Percentiles rank a stretch among this genome's conserved stretches.
Evolutionary conservation across 2,888 invertebrate genomes (phyloP).

Genomic region (Thera britannica): DNA sequence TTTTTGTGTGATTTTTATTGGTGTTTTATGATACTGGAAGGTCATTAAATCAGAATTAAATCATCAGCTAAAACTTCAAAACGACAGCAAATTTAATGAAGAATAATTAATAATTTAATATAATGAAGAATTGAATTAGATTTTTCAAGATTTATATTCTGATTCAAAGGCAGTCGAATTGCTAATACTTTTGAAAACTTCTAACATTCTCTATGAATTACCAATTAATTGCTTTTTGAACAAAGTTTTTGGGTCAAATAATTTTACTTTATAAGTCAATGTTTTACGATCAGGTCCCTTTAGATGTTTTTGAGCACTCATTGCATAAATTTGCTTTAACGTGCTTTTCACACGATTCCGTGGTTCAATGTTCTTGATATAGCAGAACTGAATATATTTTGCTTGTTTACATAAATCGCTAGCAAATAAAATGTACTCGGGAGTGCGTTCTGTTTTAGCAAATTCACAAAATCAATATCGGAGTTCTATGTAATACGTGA

Average conservation of each 20-base stretch:
- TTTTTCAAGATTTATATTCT: not conserved
- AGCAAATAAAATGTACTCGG: not conserved
- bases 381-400: slow-evolving; percentile 15
- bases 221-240: not conserved
- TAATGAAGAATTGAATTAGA: not conserved
- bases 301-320: slow-evolving; percentile 19
- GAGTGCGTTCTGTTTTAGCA: not conserved
- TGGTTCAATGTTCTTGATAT: slow-evolving; percentile 13
- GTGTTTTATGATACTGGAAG: not conserved
- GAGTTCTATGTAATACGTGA: too few species aligned
- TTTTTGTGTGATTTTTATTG: not conserved
- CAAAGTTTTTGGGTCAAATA: not conserved
- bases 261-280: not conserved
- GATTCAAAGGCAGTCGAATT: slow-evolving; percentile 1
- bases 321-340: slow-evolving; percentile 21
- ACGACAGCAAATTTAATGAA: too few species aligned
- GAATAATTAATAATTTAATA: too few species aligned
- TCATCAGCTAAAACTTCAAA: not conserved
- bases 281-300: slow-evolving; percentile 2
- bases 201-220: not conserved
- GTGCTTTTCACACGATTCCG: slow-evolving; percentile 11
- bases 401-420: not conserved
- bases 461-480: not conserved
- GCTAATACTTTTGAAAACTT: not conserved
- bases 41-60: not conserved